These are phyloP conservation scores for Nothobranchius furzeri DNA, from an alignment of 2,113 vertebrate genomes.

Conservation along the genomic window DNA sequence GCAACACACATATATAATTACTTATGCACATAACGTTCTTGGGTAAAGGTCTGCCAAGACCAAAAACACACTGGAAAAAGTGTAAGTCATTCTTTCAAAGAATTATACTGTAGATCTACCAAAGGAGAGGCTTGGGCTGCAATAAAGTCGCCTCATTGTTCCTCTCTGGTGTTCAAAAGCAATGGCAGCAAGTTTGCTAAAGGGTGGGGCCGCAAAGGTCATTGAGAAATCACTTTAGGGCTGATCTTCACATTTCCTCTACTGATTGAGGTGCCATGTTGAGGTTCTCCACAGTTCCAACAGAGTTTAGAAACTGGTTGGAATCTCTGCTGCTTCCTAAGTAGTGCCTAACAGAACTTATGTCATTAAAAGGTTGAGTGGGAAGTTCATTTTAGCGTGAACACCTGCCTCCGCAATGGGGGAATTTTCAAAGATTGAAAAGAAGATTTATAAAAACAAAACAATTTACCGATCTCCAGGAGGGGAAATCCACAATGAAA, in stretches of 20 bases:
- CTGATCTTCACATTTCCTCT: constrained; percentile 68
- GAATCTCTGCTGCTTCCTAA: constrained; percentile 60
- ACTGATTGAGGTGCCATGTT: constrained; percentile 67
- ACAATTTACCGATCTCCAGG: too few relatives aligned
- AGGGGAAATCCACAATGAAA: too few relatives aligned
- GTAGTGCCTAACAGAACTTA: constrained; percentile 39
- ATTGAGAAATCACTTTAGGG: constrained; percentile 41
- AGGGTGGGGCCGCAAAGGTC: constrained; percentile 32
- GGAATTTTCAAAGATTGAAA: neutral
- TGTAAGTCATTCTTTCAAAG: too few relatives aligned
- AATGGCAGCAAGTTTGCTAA: neutral
- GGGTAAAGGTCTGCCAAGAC: constrained; percentile 71
- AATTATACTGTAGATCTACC: constrained; percentile 27
- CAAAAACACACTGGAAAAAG: constrained; percentile 64
- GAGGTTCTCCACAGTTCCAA: constrained; percentile 55
- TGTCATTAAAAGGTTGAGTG: constrained; percentile 29
- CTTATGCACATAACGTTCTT: constrained; percentile 79
- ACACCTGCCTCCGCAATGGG: neutral
- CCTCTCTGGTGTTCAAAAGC: constrained; percentile 12
- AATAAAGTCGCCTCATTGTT: constrained; percentile 55
- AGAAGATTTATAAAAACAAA: too few relatives aligned
- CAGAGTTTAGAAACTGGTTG: constrained; percentile 70
- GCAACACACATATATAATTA: constrained; percentile 30
- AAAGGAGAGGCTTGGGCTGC: constrained; percentile 47
- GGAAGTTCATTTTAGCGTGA: neutral